Percentiles rank a stretch among this genome's conserved stretches.
phyloP scores from a whole-genome alignment of 2,888 invertebrate genomes.

The Geotrupes spiniger region DNA sequence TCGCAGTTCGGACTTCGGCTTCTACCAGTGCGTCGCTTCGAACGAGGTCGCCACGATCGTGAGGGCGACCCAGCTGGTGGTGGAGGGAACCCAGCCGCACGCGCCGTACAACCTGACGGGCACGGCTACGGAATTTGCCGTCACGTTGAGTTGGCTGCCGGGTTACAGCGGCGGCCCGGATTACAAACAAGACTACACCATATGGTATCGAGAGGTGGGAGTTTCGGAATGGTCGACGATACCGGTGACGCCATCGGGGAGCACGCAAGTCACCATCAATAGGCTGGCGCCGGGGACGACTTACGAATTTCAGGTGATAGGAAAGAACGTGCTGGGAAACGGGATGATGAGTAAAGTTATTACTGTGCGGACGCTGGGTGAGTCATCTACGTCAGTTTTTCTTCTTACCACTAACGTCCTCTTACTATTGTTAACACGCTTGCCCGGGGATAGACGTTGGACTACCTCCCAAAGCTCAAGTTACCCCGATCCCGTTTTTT shows the following conservation, averaged over 20 bases:
- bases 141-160: slow-evolving; percentile 89
- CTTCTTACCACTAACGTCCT: slow-evolving; percentile 6
- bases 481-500: slow-evolving; percentile 66
- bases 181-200: slow-evolving; percentile 92
- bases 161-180: slow-evolving; percentile 94
- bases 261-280: slow-evolving; percentile 87
- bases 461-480: slow-evolving; percentile 61
- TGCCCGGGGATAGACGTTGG: slow-evolving; percentile 47
- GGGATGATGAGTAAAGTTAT: slow-evolving; percentile 95
- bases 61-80: slow-evolving; percentile 82
- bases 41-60: slow-evolving; percentile 96
- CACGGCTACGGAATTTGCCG: slow-evolving; percentile 84
- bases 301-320: slow-evolving; percentile 95
- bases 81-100: slow-evolving; percentile 94
- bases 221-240: slow-evolving; percentile 90
- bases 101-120: slow-evolving; percentile 95
- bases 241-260: slow-evolving; percentile 88
- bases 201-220: slow-evolving; percentile 90
- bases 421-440: slow-evolving; percentile 13
- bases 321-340: slow-evolving; percentile 91
- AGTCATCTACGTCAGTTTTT: slow-evolving; percentile 40
- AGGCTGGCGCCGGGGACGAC: slow-evolving; percentile 84
- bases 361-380: slow-evolving; percentile 86
- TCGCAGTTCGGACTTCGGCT: slow-evolving; percentile 86
- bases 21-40: slow-evolving; percentile 92